Evolutionary conservation across 2,888 invertebrate species (phyloP).

Genomic region (Aleiodes leptofemur): DNA sequence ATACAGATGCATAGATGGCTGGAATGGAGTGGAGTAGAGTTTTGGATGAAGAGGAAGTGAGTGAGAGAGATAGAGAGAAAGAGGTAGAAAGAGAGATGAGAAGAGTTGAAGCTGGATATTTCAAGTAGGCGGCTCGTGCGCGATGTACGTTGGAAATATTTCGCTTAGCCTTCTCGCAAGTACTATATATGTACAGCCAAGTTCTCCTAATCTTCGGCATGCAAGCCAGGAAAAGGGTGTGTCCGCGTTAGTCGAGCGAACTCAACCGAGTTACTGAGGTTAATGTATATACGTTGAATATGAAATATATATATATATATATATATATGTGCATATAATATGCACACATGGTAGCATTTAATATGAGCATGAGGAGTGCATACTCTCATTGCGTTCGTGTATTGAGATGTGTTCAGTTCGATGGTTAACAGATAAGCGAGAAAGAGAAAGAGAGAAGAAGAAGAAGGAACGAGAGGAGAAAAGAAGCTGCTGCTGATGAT

Average conservation of each 20-base stretch:
- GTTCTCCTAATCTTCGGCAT: slow-evolving; percentile 54
- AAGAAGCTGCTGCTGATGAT: too few relatives aligned
- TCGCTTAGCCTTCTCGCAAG: slow-evolving; percentile 40
- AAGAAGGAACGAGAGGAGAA: neutral
- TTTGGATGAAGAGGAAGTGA: slow-evolving; percentile 3
- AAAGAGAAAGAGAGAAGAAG: neutral
- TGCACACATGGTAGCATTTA: slow-evolving; percentile 34
- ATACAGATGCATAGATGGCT: slow-evolving; percentile 11
- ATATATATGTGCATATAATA: slow-evolving; percentile 32
- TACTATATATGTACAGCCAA: slow-evolving; percentile 46
- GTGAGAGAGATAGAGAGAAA: neutral
- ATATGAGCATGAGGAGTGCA: neutral
- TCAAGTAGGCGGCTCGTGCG: slow-evolving; percentile 26
- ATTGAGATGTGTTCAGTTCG: slow-evolving; percentile 16
- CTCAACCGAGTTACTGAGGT: slow-evolving; percentile 53
- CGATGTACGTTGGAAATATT: slow-evolving; percentile 40
- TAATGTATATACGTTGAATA: slow-evolving; percentile 51
- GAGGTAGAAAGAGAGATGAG: neutral
- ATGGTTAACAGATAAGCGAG: neutral
- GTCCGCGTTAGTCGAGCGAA: slow-evolving; percentile 55
- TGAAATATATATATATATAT: slow-evolving; percentile 45
- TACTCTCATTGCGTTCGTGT: neutral
- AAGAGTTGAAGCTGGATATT: neutral
- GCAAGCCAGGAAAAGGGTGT: slow-evolving; percentile 53
- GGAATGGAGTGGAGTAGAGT: neutral